phyloP scores from a whole-genome alignment of 1,140 invertebrate species.

The Saccostrea echinata region DNA sequence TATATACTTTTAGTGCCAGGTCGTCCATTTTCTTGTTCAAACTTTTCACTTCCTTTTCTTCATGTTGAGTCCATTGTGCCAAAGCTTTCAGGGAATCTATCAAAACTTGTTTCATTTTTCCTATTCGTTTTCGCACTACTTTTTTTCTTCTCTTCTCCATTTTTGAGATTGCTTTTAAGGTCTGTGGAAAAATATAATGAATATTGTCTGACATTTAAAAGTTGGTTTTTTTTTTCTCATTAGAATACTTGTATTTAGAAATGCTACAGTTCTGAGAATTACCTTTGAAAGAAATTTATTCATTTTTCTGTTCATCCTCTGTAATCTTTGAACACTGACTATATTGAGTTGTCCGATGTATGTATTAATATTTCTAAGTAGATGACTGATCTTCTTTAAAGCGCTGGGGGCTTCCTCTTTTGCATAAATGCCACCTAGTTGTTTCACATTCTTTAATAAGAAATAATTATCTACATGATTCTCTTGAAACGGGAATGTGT shows the following conservation, averaged over 20 bases:
- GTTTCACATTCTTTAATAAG: constrained; percentile 17
- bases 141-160: constrained; percentile 18
- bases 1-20: neutral
- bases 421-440: neutral
- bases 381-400: neutral
- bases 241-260: too few species aligned
- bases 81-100: neutral
- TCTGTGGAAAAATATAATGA: neutral
- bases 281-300: constrained; percentile 10
- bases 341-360: neutral
- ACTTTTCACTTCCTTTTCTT: neutral
- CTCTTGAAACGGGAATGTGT: too few species aligned
- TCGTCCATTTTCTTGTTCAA: neutral
- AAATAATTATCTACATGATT: neutral
- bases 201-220: too few species aligned
- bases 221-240: too few species aligned
- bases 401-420: neutral
- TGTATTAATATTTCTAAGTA: neutral
- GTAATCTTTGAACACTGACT: neutral
- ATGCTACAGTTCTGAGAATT: neutral
- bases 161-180: neutral
- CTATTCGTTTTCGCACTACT: neutral
- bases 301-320: neutral
- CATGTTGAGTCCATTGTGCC: neutral
- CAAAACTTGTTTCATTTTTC: constrained; percentile 5